Conservation (phyloP, 2,113 vertebrate species). For the Castor canadensis region DNA sequence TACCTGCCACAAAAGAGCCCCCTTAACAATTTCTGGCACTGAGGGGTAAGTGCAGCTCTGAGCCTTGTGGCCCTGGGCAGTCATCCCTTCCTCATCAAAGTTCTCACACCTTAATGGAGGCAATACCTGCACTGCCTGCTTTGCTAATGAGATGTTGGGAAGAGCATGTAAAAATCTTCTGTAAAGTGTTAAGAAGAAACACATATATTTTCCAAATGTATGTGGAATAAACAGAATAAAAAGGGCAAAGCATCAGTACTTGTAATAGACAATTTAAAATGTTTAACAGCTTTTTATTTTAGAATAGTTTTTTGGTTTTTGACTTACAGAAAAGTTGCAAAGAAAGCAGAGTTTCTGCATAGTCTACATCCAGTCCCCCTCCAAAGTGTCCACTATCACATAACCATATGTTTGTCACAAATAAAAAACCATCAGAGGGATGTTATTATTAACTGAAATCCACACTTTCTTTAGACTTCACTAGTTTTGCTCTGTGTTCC, state of each 20-base stretch:
- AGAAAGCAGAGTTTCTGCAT: not conserved
- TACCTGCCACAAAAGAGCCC: not conserved
- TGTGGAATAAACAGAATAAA: not conserved
- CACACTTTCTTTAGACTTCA: not conserved
- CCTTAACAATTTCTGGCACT: not conserved
- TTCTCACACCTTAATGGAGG: too few species aligned
- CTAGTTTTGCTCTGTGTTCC: not conserved
- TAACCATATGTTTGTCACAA: not conserved
- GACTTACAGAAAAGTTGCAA: not conserved
- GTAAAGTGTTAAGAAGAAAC: too few species aligned
- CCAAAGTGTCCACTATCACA: too few species aligned
- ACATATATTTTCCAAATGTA: too few species aligned
- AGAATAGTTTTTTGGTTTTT: not conserved
- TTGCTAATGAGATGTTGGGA: not conserved
- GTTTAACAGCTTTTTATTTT: not conserved
- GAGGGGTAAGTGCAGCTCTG: not conserved
- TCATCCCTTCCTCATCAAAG: fast-evolving
- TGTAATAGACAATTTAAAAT: not conserved
- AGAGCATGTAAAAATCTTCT: not conserved
- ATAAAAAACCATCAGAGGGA: not conserved
- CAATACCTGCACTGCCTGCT: not conserved
- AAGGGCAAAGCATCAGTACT: not conserved
- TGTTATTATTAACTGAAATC: not conserved
- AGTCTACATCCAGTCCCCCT: not conserved
- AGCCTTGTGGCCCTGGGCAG: not conserved